Conservation (phyloP, 1,140 invertebrate genomes). For the Ladona fulva region DNA sequence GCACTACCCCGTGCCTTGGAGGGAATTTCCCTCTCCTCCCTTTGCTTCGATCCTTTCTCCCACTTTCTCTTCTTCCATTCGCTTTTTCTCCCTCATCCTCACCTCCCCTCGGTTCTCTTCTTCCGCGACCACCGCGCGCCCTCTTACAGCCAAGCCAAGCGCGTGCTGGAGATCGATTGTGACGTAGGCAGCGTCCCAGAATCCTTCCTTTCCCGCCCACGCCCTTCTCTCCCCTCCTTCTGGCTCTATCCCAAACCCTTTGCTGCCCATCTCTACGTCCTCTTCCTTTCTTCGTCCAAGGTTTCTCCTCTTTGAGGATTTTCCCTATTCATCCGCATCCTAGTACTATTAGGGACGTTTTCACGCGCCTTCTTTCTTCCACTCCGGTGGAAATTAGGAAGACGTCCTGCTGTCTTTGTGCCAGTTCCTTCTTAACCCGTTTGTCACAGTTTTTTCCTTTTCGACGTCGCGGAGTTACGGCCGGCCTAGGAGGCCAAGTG, state of each 20-base stretch:
- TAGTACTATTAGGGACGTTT: background rate
- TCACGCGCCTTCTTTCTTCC: no score
- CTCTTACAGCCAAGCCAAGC: background rate
- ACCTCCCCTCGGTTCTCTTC: background rate
- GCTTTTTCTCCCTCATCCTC: background rate
- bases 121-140: background rate
- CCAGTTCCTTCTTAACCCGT: no score
- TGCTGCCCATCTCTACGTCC: background rate
- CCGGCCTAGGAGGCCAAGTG: no score
- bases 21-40: no score
- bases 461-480: no score
- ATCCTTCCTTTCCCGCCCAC: background rate
- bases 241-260: background rate
- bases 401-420: no score
- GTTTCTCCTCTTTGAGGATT: background rate
- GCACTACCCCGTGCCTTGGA: no score
- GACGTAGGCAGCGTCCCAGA: constrained; percentile 1
- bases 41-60: background rate
- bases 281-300: background rate
- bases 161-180: constrained; percentile 1
- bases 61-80: background rate
- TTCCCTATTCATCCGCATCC: background rate
- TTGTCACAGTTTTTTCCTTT: no score
- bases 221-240: background rate
- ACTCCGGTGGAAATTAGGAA: no score